These are phyloP conservation scores for Takifugu rubripes DNA, from an alignment of 2,797 vertebrate species.

Conservation along the genomic window DNA sequence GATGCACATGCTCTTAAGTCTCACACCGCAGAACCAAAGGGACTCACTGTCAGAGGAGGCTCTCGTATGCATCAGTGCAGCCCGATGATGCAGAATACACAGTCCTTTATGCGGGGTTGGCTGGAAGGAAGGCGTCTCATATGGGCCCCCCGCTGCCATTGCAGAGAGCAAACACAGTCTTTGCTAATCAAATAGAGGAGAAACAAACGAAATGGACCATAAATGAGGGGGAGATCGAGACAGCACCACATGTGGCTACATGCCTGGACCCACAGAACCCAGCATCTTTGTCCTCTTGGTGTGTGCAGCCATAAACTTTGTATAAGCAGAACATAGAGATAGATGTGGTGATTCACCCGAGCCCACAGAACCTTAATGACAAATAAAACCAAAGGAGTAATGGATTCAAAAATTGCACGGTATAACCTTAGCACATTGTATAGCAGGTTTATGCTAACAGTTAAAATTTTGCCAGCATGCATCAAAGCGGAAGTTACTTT, in stretches of 20 bases:
- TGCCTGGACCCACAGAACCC: constrained; percentile 29
- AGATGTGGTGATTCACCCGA: no score
- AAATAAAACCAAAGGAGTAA: no score
- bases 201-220: constrained; percentile 56
- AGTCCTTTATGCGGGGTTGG: constrained; percentile 40
- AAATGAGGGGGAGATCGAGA: constrained; percentile 29
- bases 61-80: constrained; percentile 57
- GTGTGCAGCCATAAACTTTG: no score
- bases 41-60: constrained; percentile 53
- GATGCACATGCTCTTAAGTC: neutral
- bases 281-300: constrained; percentile 10
- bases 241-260: constrained; percentile 32
- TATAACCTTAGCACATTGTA: no score
- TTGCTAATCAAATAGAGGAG: constrained; percentile 16
- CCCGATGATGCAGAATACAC: constrained; percentile 62
- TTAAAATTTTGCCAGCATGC: no score
- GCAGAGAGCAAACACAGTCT: constrained; percentile 7
- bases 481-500: no score
- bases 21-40: constrained; percentile 20
- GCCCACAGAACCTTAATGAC: no score
- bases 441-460: no score
- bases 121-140: constrained; percentile 30
- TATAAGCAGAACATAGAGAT: no score
- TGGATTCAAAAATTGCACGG: no score
- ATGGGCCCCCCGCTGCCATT: constrained; percentile 30